A percentile compares a stretch with the other conserved stretches of the same genome.
phyloP scores from a whole-genome alignment of 2,113 vertebrate species.

The Amblyopsis rosae region DNA sequence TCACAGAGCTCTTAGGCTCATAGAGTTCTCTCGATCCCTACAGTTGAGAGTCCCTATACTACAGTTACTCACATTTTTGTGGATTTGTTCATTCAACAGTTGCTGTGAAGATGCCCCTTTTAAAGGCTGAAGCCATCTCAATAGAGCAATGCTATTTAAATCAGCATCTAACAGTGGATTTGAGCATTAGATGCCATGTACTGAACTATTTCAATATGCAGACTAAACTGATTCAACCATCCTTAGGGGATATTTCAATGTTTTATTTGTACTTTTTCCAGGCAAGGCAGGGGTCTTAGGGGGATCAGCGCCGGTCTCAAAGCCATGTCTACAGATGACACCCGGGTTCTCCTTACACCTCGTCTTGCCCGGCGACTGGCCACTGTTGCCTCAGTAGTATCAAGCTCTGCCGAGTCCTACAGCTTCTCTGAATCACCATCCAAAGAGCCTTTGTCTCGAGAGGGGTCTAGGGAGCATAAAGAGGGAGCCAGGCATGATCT shows the following conservation, averaged over 20 bases:
- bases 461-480: slow-evolving; percentile 56
- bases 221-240: neutral
- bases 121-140: no score
- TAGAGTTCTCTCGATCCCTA: no score
- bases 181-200: no score
- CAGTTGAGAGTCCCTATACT: no score
- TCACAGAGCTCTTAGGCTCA: no score
- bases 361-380: slow-evolving; percentile 83
- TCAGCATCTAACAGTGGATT: no score
- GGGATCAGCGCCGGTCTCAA: slow-evolving; percentile 82
- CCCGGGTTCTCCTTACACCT: slow-evolving; percentile 89
- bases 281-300: slow-evolving; percentile 87
- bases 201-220: no score
- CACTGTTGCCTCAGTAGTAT: slow-evolving; percentile 73
- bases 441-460: slow-evolving; percentile 78
- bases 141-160: no score
- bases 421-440: slow-evolving; percentile 76
- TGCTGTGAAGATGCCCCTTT: no score
- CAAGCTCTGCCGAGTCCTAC: slow-evolving; percentile 75
- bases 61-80: no score
- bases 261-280: slow-evolving; percentile 12
- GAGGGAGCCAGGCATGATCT: slow-evolving; percentile 22
- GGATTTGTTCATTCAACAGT: no score
- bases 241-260: neutral
- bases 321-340: slow-evolving; percentile 83